A percentile compares a stretch with the other conserved stretches of the same genome.
Evolutionary conservation across 64 coral and sea anemone species (phyloP).

Genomic region (Montipora capricornis): DNA sequence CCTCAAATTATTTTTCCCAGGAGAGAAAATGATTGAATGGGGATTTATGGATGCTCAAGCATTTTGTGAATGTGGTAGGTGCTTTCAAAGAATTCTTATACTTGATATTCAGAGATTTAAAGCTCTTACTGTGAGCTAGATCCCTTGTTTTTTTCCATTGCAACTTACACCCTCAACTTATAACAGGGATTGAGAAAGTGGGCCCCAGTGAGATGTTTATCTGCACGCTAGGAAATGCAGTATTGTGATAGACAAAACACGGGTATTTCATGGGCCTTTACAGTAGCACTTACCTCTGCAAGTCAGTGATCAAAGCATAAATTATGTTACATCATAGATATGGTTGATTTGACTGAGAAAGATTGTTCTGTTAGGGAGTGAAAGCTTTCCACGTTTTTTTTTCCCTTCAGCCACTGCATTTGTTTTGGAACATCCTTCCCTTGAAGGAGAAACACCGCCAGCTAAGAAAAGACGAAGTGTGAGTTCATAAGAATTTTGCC

Average conservation of each 20-base stretch:
- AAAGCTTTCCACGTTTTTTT: not conserved
- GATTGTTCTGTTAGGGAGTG: not conserved
- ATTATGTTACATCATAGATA: too few species aligned
- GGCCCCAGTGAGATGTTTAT: too few species aligned
- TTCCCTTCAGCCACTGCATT: constrained; percentile 86
- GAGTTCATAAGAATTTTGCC: not conserved
- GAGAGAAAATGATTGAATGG: constrained; percentile 68
- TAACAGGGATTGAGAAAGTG: too few species aligned
- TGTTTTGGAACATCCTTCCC: constrained; percentile 80
- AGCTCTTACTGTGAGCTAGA: too few species aligned
- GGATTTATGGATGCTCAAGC: constrained; percentile 69
- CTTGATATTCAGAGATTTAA: not conserved
- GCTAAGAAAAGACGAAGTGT: constrained; percentile 90
- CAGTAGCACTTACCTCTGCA: too few species aligned
- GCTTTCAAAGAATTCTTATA: not conserved
- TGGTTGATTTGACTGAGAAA: too few species aligned
- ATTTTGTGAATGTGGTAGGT: constrained; percentile 68
- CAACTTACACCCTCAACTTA: too few species aligned
- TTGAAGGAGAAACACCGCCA: constrained; percentile 81
- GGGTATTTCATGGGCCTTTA: too few species aligned
- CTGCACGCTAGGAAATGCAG: too few species aligned
- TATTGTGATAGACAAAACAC: too few species aligned
- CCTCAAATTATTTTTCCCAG: not conserved
- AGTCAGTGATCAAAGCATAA: too few species aligned
- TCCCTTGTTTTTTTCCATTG: too few species aligned